Conservation (phyloP, 2,113 vertebrate genomes). For the Brachyistius frenatus region DNA sequence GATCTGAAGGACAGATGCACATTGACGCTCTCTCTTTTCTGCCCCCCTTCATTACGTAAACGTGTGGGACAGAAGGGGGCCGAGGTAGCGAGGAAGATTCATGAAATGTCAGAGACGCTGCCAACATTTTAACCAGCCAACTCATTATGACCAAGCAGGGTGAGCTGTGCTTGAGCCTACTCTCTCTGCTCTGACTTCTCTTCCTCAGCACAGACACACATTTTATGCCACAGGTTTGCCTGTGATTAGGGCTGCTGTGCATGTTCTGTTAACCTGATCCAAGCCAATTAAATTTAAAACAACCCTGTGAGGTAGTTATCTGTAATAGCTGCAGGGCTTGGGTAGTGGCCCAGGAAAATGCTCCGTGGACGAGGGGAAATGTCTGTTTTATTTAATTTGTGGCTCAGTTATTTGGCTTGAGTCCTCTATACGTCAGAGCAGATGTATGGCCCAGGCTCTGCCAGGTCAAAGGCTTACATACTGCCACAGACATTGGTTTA, state of each 20-base stretch:
- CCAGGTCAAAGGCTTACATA: slow-evolving; percentile 28
- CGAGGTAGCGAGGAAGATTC: slow-evolving; percentile 58
- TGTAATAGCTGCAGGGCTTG: slow-evolving; percentile 54
- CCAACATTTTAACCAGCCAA: slow-evolving; percentile 56
- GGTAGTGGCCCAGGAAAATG: slow-evolving; percentile 41
- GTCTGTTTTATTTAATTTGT: slow-evolving; percentile 62
- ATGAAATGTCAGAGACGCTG: slow-evolving; percentile 72
- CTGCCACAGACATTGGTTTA: slow-evolving; percentile 21
- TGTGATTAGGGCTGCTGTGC: slow-evolving; percentile 43
- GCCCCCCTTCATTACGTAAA: slow-evolving; percentile 41
- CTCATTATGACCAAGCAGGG: slow-evolving; percentile 58
- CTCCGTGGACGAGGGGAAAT: slow-evolving; percentile 35
- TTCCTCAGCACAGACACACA: slow-evolving; percentile 26
- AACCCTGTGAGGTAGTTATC: slow-evolving; percentile 58
- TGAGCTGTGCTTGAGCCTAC: slow-evolving; percentile 24
- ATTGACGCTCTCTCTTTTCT: slow-evolving; percentile 17
- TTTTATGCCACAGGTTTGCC: slow-evolving; percentile 40
- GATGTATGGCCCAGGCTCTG: slow-evolving; percentile 44
- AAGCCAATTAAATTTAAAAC: slow-evolving; percentile 54
- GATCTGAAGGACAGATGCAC: slow-evolving; percentile 44
- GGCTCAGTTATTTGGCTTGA: slow-evolving; percentile 39
- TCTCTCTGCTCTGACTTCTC: slow-evolving; percentile 14
- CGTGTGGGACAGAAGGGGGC: slow-evolving; percentile 65
- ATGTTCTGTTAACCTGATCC: slow-evolving; percentile 52
- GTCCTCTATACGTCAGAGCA: slow-evolving; percentile 51